These are phyloP conservation scores for Heliconius ismenius DNA, from an alignment of 2,888 invertebrate genomes.

Conservation along the genomic window DNA sequence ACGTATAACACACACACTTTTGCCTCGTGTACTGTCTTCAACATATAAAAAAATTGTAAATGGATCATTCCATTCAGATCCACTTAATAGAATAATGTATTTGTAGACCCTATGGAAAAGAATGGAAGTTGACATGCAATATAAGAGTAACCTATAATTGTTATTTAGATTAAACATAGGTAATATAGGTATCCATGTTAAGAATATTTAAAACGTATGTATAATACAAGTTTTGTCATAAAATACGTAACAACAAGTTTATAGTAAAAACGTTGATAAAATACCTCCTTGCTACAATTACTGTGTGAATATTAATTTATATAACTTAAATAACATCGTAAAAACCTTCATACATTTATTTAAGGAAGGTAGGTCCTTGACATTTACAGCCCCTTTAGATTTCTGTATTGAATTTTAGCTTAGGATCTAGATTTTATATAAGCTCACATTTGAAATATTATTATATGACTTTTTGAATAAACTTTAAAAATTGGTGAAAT, in stretches of 20 bases:
- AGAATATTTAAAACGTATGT: slow-evolving; percentile 1
- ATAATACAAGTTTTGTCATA: slow-evolving; percentile 1
- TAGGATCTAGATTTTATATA: neutral
- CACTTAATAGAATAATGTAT: too few species aligned
- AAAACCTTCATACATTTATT: neutral
- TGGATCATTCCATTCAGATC: too few species aligned
- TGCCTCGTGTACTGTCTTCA: too few species aligned
- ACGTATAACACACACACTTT: too few species aligned
- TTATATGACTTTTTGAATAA: too few species aligned
- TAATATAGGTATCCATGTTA: neutral
- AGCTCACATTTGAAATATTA: too few species aligned
- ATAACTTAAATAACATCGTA: neutral
- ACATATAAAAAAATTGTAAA: too few species aligned
- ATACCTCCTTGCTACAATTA: neutral
- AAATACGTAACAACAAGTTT: neutral
- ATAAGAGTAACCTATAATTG: neutral
- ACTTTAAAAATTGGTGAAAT: too few species aligned
- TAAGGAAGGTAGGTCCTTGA: slow-evolving; percentile 4
- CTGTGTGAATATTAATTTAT: neutral
- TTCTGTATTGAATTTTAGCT: neutral
- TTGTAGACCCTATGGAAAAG: neutral
- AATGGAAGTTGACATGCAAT: neutral
- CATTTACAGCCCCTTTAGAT: neutral
- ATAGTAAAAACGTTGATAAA: neutral
- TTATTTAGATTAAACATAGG: neutral